Conservation (phyloP, 2,797 vertebrate genomes). For the Premnoplex brunnescens region DNA sequence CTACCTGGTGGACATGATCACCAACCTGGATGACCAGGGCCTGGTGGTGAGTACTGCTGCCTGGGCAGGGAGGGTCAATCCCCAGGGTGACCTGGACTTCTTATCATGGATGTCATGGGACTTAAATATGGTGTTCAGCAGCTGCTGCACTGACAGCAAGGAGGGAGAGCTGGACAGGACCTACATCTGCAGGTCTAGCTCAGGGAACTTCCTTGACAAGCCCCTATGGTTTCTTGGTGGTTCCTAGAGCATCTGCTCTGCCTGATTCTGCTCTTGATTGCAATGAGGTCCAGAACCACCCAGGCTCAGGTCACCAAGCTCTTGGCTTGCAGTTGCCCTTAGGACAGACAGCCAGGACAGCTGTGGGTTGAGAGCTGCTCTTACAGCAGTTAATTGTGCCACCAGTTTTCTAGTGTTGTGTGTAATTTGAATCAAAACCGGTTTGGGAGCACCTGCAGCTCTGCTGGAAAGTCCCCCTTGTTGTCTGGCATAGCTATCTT, state of each 20-base stretch:
- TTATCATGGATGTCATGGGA: rapidly evolving
- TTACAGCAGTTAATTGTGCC: not conserved
- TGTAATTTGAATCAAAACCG: not conserved
- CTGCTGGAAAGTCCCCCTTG: not conserved
- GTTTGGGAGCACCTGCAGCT: not conserved
- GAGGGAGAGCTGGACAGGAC: not conserved
- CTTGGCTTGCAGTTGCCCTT: not conserved
- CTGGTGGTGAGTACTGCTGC: conserved; percentile 83
- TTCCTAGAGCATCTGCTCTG: not conserved
- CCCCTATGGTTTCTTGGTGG: not conserved
- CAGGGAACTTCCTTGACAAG: not conserved
- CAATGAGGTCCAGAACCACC: not conserved
- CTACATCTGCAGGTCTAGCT: not conserved
- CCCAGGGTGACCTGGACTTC: not conserved
- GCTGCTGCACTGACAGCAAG: not conserved
- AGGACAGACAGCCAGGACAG: not conserved
- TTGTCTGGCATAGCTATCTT: not conserved
- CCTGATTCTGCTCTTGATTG: rapidly evolving
- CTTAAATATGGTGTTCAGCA: not conserved
- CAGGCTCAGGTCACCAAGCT: not conserved
- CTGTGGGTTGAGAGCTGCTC: not conserved
- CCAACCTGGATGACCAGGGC: conserved; percentile 81
- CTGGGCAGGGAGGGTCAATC: not conserved
- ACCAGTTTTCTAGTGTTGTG: not conserved
- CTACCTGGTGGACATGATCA: conserved; percentile 86